Percentiles rank a stretch among this genome's conserved stretches.
phyloP scores from a whole-genome alignment of 2,113 vertebrate genomes.

The Heptranchias perlo region DNA sequence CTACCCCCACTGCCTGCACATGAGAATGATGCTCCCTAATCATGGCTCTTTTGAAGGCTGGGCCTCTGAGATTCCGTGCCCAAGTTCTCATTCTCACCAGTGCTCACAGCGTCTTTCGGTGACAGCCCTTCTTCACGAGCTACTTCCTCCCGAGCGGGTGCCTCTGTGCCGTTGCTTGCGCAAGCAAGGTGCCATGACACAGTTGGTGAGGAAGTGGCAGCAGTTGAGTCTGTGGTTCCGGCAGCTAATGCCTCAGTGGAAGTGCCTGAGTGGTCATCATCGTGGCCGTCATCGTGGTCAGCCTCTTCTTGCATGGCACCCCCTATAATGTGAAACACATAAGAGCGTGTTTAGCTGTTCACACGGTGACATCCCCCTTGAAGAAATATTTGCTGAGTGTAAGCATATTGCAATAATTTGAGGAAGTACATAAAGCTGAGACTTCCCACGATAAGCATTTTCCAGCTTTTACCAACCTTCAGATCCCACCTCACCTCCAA shows the following conservation, averaged over 20 bases:
- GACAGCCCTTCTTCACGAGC: neutral
- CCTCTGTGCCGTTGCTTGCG: neutral
- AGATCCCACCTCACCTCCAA: neutral
- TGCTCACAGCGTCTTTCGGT: neutral
- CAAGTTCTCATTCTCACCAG: neutral
- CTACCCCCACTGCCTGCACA: neutral
- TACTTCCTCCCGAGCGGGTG: neutral
- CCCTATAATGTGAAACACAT: neutral
- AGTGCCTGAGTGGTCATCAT: neutral
- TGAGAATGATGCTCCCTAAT: neutral
- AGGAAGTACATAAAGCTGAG: neutral
- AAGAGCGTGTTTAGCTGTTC: neutral
- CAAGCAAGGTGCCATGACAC: neutral
- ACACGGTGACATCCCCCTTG: neutral
- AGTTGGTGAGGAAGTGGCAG: neutral
- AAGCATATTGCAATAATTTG: neutral
- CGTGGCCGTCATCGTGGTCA: neutral
- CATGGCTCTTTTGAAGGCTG: neutral
- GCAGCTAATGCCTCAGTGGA: neutral
- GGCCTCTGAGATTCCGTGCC: neutral
- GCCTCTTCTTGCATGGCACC: neutral
- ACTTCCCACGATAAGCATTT: too few species aligned
- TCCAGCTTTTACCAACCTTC: neutral
- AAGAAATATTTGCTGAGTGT: neutral
- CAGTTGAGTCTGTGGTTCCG: neutral